Evolutionary conservation across 2,888 invertebrate genomes (phyloP), one percentile per base, ranked within the genome.

Genomic region (Netelia melanura): DNA sequence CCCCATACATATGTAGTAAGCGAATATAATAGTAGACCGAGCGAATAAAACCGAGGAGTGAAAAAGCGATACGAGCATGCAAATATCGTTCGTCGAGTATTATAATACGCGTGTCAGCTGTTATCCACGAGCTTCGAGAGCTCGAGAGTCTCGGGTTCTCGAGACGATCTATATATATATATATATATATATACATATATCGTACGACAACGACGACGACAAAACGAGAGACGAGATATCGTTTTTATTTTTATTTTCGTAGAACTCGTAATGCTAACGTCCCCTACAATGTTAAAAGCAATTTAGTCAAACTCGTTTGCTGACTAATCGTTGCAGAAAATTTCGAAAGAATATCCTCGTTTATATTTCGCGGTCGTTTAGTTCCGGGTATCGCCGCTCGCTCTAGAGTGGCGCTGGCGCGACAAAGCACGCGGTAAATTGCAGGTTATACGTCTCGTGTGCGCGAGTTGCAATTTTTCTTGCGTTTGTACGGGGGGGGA

Each of bases 281-380:
- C 68, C 52, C 21, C 44, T 6, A 48, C 68, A 52, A 25, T 48
- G 14, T 44, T 62, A 48, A 44, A 25, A 65, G 25, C 72, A 65
- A 30, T 30, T 30, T 30, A 30, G 30, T 30, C 71, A 58, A 85
- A 85, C 79, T 76, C 82, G 82, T 85, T 82, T 71, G 85, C 85
- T 76, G 72, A 80, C 85, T 82, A 85, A 85, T 85, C 82, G 65
- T 44, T 61, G 74, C 61, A 65, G 79, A 76, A 84, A 75, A 17
- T 65, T 64, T 14, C 38, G 17, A 67, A 23, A 56, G 44, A 74
- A 48, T 61, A 48, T 30, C 62, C 17, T 43, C 21, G 8, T 74
- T 62, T 61, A 14, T 30, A 5, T 5, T 30, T 17, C 17, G 17
- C 30, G 30, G 30, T 30, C 3, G 6, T 3, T 30, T 48, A 48